A percentile compares a stretch with the other conserved stretches of the same genome.
Conservation (phyloP, 2,888 invertebrate genomes). For the Muschampia staudingeri region DNA sequence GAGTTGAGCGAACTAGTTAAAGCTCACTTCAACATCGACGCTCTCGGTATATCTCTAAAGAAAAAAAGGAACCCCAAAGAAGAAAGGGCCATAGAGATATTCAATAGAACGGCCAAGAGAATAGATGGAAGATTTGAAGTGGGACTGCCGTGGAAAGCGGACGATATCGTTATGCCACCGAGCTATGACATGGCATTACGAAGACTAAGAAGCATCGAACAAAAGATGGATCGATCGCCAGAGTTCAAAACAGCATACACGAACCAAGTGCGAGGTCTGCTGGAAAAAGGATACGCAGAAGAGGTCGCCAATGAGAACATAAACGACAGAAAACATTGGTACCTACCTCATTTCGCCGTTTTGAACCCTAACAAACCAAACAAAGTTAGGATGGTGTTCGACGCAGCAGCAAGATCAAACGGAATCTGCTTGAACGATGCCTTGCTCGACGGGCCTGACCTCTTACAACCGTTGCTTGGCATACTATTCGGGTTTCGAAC, state of each 20-base stretch:
- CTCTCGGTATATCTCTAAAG: neutral
- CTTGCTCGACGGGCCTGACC: conserved; percentile 46
- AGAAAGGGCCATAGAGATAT: neutral
- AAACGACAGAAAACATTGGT: neutral
- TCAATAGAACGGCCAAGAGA: neutral
- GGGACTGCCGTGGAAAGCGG: neutral
- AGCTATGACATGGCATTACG: neutral
- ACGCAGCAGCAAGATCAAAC: conserved; percentile 27
- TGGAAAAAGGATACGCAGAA: neutral
- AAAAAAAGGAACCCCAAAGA: neutral
- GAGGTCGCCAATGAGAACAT: neutral
- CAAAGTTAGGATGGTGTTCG: neutral
- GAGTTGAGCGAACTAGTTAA: neutral
- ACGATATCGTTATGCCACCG: neutral
- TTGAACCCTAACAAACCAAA: neutral
- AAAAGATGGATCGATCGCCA: neutral
- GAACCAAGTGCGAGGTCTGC: neutral
- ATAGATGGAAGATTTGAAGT: neutral
- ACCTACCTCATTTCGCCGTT: conserved; percentile 10
- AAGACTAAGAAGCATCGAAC: neutral
- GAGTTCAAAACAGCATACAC: neutral
- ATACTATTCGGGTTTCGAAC: conserved; percentile 51
- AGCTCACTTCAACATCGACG: neutral
- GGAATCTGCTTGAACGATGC: conserved; percentile 28
- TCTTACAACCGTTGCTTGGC: conserved; percentile 42